Evolutionary conservation across 2,113 vertebrate genomes (phyloP).

Genomic region (Corythornis madagascariensis): DNA sequence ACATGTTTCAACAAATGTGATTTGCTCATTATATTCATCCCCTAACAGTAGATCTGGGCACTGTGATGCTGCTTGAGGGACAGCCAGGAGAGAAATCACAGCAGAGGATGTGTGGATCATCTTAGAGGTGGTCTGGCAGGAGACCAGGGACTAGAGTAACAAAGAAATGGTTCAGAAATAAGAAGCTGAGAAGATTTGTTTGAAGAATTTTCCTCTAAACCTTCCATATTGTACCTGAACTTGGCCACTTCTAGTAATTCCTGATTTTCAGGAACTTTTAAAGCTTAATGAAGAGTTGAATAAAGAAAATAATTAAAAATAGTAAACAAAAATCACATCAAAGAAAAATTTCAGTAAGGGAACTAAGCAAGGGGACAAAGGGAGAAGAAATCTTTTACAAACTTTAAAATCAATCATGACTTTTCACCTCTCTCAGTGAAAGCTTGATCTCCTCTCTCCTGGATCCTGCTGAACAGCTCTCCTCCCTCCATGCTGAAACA

Average conservation of each 20-base stretch:
- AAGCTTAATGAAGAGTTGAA: background rate
- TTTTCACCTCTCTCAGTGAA: conserved; percentile 96
- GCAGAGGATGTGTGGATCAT: background rate
- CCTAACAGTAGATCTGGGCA: background rate
- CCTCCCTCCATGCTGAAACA: conserved; percentile 95
- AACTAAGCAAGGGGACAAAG: background rate
- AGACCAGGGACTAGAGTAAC: background rate
- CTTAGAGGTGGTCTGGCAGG: conserved; percentile 2
- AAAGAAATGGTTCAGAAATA: background rate
- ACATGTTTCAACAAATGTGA: conserved; percentile 12
- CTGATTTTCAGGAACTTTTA: background rate
- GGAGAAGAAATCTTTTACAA: background rate
- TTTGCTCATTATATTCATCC: background rate
- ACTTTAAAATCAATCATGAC: background rate
- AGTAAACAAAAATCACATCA: background rate
- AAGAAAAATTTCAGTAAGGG: background rate
- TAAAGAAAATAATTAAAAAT: background rate
- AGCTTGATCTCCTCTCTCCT: conserved; percentile 95
- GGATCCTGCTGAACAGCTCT: conserved; percentile 95
- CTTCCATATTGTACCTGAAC: background rate
- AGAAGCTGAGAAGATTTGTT: background rate
- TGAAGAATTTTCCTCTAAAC: background rate
- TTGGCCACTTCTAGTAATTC: background rate
- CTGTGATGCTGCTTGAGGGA: background rate
- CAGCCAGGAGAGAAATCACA: background rate